Evolutionary conservation across 2,888 invertebrate genomes (phyloP).

Genomic region (Orthosia gracilis): DNA sequence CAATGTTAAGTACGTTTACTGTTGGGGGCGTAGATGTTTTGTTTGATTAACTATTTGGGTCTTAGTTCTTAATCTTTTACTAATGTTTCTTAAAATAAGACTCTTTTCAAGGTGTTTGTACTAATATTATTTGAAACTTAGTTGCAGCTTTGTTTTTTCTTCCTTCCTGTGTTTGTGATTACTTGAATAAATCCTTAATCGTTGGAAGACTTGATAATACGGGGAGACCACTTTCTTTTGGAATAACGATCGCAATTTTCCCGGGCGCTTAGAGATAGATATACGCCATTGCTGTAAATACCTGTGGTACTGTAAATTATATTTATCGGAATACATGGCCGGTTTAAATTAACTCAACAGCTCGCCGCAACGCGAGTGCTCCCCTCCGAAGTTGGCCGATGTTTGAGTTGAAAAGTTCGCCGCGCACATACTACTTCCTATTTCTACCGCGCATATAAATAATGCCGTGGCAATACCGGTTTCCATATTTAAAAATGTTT

Average conservation of each 20-base stretch:
- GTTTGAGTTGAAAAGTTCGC: slow-evolving; percentile 58
- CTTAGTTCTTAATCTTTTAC: neutral
- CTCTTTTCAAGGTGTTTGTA: neutral
- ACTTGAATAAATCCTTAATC: neutral
- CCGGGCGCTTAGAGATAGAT: too few relatives aligned
- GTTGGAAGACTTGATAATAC: slow-evolving; percentile 2
- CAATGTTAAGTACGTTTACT: slow-evolving; percentile 34
- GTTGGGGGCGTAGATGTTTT: neutral
- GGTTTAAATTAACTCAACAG: slow-evolving; percentile 35
- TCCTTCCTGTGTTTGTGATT: neutral
- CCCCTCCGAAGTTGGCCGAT: slow-evolving; percentile 39
- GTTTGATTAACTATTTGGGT: neutral
- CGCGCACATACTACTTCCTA: slow-evolving; percentile 23
- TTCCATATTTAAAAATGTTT: slow-evolving; percentile 13
- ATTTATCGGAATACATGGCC: slow-evolving; percentile 12
- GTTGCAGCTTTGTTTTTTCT: neutral
- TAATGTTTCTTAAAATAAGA: neutral
- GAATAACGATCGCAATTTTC: neutral
- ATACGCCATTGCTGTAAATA: neutral
- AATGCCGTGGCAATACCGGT: slow-evolving; percentile 15
- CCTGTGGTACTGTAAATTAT: neutral
- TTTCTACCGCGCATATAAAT: slow-evolving; percentile 34
- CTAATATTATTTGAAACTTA: neutral
- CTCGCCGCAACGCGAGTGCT: slow-evolving; percentile 25
- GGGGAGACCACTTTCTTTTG: neutral